phyloP scores from a whole-genome alignment of 92 coral and sea anemone species.

The Porites cylindrica region DNA sequence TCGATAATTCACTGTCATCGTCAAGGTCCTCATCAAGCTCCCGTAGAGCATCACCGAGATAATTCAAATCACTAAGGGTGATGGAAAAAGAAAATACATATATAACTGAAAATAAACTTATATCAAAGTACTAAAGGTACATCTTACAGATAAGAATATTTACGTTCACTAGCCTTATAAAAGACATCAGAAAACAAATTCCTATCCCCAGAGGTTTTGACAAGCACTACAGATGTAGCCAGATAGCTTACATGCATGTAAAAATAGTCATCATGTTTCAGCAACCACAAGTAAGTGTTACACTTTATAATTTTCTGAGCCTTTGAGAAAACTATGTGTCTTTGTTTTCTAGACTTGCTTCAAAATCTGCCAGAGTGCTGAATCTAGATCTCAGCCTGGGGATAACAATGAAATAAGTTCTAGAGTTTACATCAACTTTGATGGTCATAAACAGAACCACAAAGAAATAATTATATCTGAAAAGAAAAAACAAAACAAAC shows the following conservation, averaged over 20 bases:
- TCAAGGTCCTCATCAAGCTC: constrained; percentile 7
- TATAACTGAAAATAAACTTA: neutral
- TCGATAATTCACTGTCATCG: constrained; percentile 5
- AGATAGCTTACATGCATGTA: neutral
- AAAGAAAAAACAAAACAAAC: neutral
- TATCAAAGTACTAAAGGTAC: neutral
- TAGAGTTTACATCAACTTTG: constrained; percentile 6
- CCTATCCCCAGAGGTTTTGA: neutral
- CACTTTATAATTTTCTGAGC: neutral
- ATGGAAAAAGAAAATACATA: constrained; percentile 4
- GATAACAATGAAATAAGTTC: neutral
- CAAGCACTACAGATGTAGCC: too few species aligned
- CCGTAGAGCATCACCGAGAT: constrained; percentile 1
- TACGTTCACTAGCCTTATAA: constrained; percentile 6
- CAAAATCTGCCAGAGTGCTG: constrained; percentile 1
- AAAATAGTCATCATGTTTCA: neutral
- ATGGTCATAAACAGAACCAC: neutral
- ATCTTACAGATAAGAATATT: constrained; percentile 7
- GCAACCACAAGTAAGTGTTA: neutral
- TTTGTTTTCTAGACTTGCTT: neutral
- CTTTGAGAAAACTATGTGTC: neutral
- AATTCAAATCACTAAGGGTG: neutral
- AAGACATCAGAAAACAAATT: neutral
- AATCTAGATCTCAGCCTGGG: constrained; percentile 13
- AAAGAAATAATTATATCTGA: neutral